Base-by-base conservation (phyloP, 1,140 invertebrate genomes). In the Pantala flavescens region DNA sequence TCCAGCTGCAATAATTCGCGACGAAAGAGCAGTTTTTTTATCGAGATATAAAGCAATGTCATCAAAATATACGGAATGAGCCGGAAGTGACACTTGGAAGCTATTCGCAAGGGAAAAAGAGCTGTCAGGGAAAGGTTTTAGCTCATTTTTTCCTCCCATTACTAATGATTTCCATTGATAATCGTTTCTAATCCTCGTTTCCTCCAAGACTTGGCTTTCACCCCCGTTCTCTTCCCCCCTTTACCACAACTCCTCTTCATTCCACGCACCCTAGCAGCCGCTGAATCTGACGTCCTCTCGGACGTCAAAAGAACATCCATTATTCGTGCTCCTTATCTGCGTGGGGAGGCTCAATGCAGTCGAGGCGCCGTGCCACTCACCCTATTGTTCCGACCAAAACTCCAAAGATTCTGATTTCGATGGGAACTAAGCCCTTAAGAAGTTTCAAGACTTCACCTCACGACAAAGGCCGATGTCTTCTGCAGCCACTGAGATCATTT, bases 381-480 rank as follows among this genome's bases (percentile, higher is more conserved):
- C n/a, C 49, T 21, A 63, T 21, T 21, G 28, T 36, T 36, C 28
- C 2, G n/a, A 9, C 28, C 28, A 36, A 36, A 36, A 36, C 49
- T 21, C 49, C 49, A 63, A 63, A 63, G 49, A 63, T 63, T 21
- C 49, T 63, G 16, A 63, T 63, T 63, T 63, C 49, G 16, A 63
- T 63, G 49, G 49, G n/a, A 63, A 21, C n/a, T 63, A 63, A 63
- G 49, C 49, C 49, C 49, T 63, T 63, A 63, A 63, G 49, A 63
- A 63, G 49, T 63, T 63, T 63, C 49, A 63, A 16, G 49, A 63
- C 49, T 21, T 63, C 49, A 63, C 49, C 49, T 63, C 12, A 63
- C 49, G 5, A 63, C 49, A 63, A 63, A 19, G 12, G 49, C 14
- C 12, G 16, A 63, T 63, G 49, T 63, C 49, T 63, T 63, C 49